These are phyloP conservation scores for Plebejus argus DNA, from an alignment of 2,888 invertebrate species.

Conservation along the genomic window DNA sequence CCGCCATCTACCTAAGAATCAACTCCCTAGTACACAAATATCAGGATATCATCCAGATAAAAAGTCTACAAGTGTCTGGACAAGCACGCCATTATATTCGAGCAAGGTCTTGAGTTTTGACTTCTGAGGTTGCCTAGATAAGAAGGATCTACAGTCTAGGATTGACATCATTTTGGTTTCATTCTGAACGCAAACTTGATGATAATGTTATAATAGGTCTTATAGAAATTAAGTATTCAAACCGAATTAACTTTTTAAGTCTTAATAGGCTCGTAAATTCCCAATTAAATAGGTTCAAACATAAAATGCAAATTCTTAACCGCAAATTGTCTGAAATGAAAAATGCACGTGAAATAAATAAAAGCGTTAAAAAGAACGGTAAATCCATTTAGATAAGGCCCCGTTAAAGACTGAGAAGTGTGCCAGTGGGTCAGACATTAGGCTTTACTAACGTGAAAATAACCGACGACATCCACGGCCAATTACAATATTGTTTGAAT, in stretches of 20 bases:
- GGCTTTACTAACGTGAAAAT: not conserved
- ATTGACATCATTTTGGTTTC: not conserved
- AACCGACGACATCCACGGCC: constrained; percentile 4
- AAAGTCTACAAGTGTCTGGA: not conserved
- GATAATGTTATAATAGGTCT: too few relatives aligned
- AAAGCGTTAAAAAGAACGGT: constrained; percentile 22
- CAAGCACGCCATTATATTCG: not conserved
- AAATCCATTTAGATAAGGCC: constrained; percentile 19
- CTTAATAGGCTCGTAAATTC: not conserved
- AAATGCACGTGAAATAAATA: not conserved
- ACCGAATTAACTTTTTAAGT: not conserved
- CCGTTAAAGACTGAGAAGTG: constrained; percentile 17
- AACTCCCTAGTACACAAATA: not conserved
- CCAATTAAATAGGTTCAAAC: not conserved
- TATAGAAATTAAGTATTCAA: not conserved
- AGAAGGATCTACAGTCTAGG: not conserved
- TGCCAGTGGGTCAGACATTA: constrained; percentile 27
- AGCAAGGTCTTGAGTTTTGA: not conserved
- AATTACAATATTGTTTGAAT: constrained; percentile 4
- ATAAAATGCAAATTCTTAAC: not conserved
- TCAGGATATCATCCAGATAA: not conserved
- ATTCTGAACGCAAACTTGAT: too few relatives aligned
- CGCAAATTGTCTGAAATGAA: constrained; percentile 1
- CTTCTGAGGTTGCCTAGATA: not conserved
- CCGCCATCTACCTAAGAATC: too few relatives aligned